These are phyloP conservation scores for Prostheceraeus crozeri DNA, from an alignment of 2,888 invertebrate genomes.

Conservation along the genomic window DNA sequence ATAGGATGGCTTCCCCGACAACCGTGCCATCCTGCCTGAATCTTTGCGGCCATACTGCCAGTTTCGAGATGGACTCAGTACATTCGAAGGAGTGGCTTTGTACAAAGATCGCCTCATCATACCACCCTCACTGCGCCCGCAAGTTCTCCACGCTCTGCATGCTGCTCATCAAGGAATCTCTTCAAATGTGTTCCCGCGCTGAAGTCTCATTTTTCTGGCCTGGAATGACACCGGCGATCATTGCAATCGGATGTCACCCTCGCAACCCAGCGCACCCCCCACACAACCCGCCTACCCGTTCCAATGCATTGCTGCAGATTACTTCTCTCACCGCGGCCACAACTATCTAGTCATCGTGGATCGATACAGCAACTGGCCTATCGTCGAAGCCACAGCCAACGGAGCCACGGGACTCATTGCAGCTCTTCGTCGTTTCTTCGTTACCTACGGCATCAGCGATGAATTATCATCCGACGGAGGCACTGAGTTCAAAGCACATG, in stretches of 20 bases:
- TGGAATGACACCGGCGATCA: slow-evolving; percentile 42
- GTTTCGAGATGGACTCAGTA: background rate
- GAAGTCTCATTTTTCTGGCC: slow-evolving; percentile 44
- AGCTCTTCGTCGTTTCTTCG: slow-evolving; percentile 42
- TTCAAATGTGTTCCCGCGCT: slow-evolving; percentile 35
- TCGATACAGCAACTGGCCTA: slow-evolving; percentile 44
- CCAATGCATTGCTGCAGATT: slow-evolving; percentile 37
- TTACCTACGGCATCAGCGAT: slow-evolving; percentile 43
- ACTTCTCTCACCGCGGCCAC: slow-evolving; percentile 40
- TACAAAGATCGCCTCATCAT: slow-evolving; percentile 15
- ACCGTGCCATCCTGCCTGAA: no score
- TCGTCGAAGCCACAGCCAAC: slow-evolving; percentile 39
- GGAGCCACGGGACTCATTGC: slow-evolving; percentile 40
- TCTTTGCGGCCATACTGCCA: no score
- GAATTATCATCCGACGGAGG: slow-evolving; percentile 44
- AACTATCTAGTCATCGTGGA: slow-evolving; percentile 43
- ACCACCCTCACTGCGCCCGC: slow-evolving; percentile 10
- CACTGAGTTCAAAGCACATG: slow-evolving; percentile 42
- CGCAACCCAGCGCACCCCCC: slow-evolving; percentile 43
- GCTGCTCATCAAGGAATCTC: slow-evolving; percentile 11
- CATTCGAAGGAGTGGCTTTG: slow-evolving; percentile 3
- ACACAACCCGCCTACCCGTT: slow-evolving; percentile 42
- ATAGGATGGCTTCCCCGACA: no score
- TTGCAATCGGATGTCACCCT: slow-evolving; percentile 42
- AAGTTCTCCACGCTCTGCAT: background rate